These are phyloP conservation scores for Sarcophaga carnaria DNA, from an alignment of 2,888 invertebrate genomes.

Conservation along the genomic window DNA sequence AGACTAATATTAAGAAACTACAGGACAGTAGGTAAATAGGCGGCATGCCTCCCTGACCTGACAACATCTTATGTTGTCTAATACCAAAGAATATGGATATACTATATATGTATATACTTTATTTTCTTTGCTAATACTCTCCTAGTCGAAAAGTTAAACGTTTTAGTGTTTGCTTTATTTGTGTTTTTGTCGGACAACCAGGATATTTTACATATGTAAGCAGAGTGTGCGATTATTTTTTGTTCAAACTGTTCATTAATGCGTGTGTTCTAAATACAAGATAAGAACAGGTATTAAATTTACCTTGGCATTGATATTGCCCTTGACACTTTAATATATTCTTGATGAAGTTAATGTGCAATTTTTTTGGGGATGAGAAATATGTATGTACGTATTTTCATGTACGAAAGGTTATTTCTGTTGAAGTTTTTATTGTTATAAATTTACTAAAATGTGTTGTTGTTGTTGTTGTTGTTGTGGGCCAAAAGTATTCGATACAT, in stretches of 20 bases:
- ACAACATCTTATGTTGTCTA: no score
- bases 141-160: no score
- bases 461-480: constrained; percentile 2
- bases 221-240: not conserved
- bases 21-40: no score
- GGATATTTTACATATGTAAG: no score
- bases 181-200: no score
- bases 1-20: no score
- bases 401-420: constrained; percentile 1
- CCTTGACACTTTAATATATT: constrained; percentile 63
- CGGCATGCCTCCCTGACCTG: no score
- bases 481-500: not conserved
- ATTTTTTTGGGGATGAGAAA: constrained; percentile 30
- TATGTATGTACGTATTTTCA: not conserved
- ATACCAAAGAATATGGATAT: no score
- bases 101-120: no score
- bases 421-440: not conserved
- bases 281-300: constrained; percentile 51
- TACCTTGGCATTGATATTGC: constrained; percentile 57
- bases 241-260: constrained; percentile 2
- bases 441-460: not conserved
- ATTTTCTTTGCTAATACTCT: no score
- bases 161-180: no score
- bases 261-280: not conserved
- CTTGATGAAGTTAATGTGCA: constrained; percentile 61